Percentiles rank a stretch among this genome's conserved stretches.
These are phyloP conservation scores for Synergus japonicus DNA, from an alignment of 2,888 invertebrate species.

Conservation along the genomic window DNA sequence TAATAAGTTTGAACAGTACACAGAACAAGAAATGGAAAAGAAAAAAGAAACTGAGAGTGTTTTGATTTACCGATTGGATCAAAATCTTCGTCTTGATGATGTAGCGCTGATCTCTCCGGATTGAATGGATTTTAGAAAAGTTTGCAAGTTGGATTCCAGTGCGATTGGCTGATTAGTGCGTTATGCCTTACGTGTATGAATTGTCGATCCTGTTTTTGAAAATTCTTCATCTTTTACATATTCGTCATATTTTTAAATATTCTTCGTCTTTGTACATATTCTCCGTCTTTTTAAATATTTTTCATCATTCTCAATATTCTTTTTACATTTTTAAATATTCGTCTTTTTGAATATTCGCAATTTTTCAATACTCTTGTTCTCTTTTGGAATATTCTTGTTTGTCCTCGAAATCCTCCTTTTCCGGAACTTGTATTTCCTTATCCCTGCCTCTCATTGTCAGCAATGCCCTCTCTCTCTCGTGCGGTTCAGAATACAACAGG, in stretches of 20 bases:
- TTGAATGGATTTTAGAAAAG: slow-evolving; percentile 25
- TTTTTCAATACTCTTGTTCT: background rate
- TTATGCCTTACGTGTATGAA: slow-evolving; percentile 11
- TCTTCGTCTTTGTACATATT: background rate
- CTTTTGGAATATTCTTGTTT: background rate
- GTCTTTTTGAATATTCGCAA: background rate
- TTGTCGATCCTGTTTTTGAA: background rate
- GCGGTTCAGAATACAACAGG: slow-evolving; percentile 37
- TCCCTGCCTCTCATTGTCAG: slow-evolving; percentile 17
- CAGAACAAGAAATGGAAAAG: slow-evolving; percentile 18
- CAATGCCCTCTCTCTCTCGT: slow-evolving; percentile 19
- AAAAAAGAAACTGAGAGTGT: slow-evolving; percentile 36
- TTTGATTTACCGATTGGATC: slow-evolving; percentile 27
- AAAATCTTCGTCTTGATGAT: slow-evolving; percentile 33
- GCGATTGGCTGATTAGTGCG: slow-evolving; percentile 16
- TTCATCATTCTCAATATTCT: background rate
- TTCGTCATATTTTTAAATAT: background rate
- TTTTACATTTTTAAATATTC: background rate
- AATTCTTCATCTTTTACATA: background rate
- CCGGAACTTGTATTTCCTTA: slow-evolving; percentile 21
- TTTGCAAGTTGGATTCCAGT: slow-evolving; percentile 24
- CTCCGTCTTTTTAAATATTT: background rate
- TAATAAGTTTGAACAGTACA: slow-evolving; percentile 1
- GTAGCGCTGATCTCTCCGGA: slow-evolving; percentile 18
- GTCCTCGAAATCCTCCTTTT: slow-evolving; percentile 7